A percentile compares a stretch with the other conserved stretches of the same genome.
phyloP scores from a whole-genome alignment of 1,140 invertebrate species.

The Zaprionus ghesquierei region DNA sequence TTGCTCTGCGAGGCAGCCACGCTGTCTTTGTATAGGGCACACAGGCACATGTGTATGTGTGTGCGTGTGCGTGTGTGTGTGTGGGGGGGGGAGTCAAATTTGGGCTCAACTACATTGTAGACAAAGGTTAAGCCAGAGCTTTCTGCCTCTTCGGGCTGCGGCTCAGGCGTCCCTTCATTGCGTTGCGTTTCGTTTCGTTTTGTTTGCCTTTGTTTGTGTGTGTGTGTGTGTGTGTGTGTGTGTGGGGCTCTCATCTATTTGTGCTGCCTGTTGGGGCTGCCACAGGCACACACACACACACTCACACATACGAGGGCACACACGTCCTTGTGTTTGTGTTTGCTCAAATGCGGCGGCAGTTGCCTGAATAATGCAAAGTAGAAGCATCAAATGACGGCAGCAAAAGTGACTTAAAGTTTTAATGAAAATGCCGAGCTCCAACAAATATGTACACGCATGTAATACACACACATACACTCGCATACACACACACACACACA shows the following conservation, averaged over 20 bases:
- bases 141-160: too few relatives aligned
- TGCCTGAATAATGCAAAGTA: constrained; percentile 77
- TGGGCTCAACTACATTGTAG: constrained; percentile 30
- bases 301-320: background rate
- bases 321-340: constrained; percentile 33
- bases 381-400: constrained; percentile 65
- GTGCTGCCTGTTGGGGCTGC: constrained; percentile 54
- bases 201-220: constrained; percentile 49
- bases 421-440: constrained; percentile 63
- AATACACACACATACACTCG: constrained; percentile 1
- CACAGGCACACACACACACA: constrained; percentile 15
- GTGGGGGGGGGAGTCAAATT: constrained; percentile 45
- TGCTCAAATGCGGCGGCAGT: constrained; percentile 60
- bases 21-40: background rate
- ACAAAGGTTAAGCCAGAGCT: constrained; percentile 21
- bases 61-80: background rate
- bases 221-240: constrained; percentile 3
- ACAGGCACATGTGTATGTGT: background rate
- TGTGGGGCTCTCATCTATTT: constrained; percentile 54
- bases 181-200: constrained; percentile 43
- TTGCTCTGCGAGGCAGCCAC: constrained; percentile 3
- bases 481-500: background rate
- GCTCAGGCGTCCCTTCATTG: constrained; percentile 15
- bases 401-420: constrained; percentile 79
- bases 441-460: constrained; percentile 33